A percentile compares a stretch with the other conserved stretches of the same genome.
Evolutionary conservation across 2,797 vertebrate genomes (phyloP).

Genomic region (Malurus leucopterus): DNA sequence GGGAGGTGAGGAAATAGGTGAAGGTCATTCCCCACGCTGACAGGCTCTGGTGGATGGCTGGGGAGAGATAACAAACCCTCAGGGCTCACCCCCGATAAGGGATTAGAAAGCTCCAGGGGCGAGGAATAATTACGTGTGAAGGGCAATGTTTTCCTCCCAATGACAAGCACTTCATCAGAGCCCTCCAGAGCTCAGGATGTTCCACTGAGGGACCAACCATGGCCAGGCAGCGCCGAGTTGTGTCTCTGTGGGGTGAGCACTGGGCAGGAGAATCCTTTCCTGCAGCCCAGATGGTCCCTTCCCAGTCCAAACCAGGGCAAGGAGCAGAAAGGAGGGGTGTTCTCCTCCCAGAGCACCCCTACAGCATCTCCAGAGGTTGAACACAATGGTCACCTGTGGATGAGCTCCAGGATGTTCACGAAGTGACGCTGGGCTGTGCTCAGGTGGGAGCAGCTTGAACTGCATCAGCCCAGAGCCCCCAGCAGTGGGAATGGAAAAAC

Average conservation of each 20-base stretch:
- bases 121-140: background rate
- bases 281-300: background rate
- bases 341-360: background rate
- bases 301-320: background rate
- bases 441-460: background rate
- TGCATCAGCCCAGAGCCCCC: background rate
- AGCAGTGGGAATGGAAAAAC: background rate
- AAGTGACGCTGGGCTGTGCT: background rate
- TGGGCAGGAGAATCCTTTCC: background rate
- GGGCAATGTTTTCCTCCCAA: background rate
- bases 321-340: rapidly evolving
- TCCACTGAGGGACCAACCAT: rapidly evolving
- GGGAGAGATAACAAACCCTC: slow-evolving; percentile 27
- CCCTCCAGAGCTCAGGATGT: background rate
- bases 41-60: background rate
- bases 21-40: slow-evolving; percentile 5
- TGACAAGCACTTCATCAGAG: background rate
- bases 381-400: rapidly evolving
- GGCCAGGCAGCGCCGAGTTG: rapidly evolving
- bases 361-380: background rate
- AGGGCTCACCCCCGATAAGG: background rate
- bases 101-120: background rate
- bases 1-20: background rate
- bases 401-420: rapidly evolving
- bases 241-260: rapidly evolving